Evolutionary conservation across 2,888 invertebrate genomes (phyloP), one percentile per base, ranked within the genome.

Genomic region (Phortica magna): DNA sequence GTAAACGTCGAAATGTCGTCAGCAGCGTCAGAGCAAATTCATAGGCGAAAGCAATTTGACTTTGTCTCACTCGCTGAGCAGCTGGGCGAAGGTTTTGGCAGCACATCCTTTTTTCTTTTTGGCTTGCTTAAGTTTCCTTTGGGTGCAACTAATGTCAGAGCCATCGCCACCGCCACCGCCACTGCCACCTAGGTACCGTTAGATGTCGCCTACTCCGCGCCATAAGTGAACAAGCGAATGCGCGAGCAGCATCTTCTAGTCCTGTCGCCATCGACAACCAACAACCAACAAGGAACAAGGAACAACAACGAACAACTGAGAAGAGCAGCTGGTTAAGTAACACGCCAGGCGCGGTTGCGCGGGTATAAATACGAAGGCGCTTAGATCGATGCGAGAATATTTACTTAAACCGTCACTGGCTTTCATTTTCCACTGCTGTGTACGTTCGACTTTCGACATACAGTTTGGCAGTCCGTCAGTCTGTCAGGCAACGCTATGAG

Each of bases 31-130:
- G 41, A 22, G 22, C 68, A 70, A 42, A 70, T 39, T 22, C 61
- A 64, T 55, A 78, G 81, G 88, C 86, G 83, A 82, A 86, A 86
- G 88, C 86, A 86, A 86, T 86, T 88, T 88, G 82, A 79, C 85
- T 82, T n/a, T n/a, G n/a, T n/a, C n/a, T 81, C 84, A 82, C 82
- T 78, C n/a, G n/a, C n/a, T n/a, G n/a, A n/a, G n/a, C n/a, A n/a
- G 31, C 19, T 70, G 14, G 43, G 42, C 48, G 22, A 4, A 41
- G 48, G 57, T 12, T 39, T 43, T 67, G 61, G 53, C 19, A 42
- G 81, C 81, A 12, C 76, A 87, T 88, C 85, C 87, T 85, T 87
- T 70, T 70, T 48, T 31, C 87, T 85, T 87, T 70, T 70, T 48
- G 2, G 68, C 43, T 19, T 43, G 48, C 48, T 71, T 87, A 87